These are phyloP conservation scores for Leucophenga varia DNA, from an alignment of 1,140 invertebrate genomes.

Conservation along the genomic window DNA sequence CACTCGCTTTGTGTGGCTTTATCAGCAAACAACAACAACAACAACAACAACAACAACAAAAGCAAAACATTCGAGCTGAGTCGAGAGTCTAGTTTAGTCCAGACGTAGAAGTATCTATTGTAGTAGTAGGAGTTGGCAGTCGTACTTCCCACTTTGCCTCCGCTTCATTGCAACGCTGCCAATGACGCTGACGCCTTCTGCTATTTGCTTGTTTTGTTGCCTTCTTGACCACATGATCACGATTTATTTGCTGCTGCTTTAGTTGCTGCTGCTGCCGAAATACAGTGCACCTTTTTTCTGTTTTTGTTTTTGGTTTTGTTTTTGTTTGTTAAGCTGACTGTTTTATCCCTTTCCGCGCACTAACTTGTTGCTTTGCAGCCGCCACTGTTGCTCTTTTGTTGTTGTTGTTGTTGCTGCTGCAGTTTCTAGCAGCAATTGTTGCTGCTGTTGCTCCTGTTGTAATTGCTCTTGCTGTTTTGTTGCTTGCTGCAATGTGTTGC, in stretches of 20 bases:
- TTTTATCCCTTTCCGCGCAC: slow-evolving; percentile 1
- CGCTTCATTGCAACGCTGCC: slow-evolving; percentile 1
- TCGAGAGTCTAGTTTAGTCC: slow-evolving; percentile 26
- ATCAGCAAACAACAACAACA: slow-evolving; percentile 37
- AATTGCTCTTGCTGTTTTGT: slow-evolving; percentile 25
- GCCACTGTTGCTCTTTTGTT: slow-evolving; percentile 21
- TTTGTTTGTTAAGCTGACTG: slow-evolving; percentile 39
- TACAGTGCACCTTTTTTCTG: too few relatives aligned
- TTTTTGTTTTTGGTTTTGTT: slow-evolving; percentile 19
- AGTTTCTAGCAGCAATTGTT: too few relatives aligned
- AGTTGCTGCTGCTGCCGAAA: slow-evolving; percentile 35
- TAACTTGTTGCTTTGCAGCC: slow-evolving; percentile 19
- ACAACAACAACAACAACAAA: slow-evolving; percentile 31
- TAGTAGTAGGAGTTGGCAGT: not conserved
- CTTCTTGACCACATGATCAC: slow-evolving; percentile 56
- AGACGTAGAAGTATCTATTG: not conserved
- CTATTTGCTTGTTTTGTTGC: slow-evolving; percentile 11
- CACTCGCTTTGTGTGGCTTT: slow-evolving; percentile 53
- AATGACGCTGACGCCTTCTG: not conserved
- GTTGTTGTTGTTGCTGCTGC: slow-evolving; percentile 35
- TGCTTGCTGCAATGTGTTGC: not conserved
- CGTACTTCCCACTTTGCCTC: not conserved
- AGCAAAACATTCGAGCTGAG: slow-evolving; percentile 52
- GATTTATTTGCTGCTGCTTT: slow-evolving; percentile 49
- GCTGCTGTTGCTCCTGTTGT: slow-evolving; percentile 20